These are phyloP conservation scores for Nothobranchius kuhntae DNA, from an alignment of 2,113 vertebrate species.

Conservation along the genomic window DNA sequence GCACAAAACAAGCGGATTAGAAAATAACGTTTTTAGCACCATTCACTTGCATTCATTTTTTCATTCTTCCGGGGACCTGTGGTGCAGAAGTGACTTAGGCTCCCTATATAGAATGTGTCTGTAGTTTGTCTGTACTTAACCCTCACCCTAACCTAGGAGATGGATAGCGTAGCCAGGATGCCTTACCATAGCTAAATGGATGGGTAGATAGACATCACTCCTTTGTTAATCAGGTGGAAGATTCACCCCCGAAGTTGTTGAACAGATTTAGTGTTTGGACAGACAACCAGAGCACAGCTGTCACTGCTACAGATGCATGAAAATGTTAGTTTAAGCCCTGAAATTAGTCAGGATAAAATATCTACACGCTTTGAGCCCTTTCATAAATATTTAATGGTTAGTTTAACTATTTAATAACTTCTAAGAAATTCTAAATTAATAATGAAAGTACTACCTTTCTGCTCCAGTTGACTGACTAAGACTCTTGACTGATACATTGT, in stretches of 20 bases:
- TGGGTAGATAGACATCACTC: background rate
- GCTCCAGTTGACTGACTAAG: background rate
- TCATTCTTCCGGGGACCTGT: too few relatives aligned
- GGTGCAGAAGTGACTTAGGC: too few relatives aligned
- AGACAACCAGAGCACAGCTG: background rate
- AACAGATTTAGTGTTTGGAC: background rate
- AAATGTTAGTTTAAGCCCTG: background rate
- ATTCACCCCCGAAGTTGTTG: background rate
- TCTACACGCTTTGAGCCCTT: background rate
- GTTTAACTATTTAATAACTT: background rate
- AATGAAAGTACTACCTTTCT: background rate
- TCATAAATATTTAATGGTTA: background rate
- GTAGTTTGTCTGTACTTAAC: too few relatives aligned
- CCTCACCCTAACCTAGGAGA: too few relatives aligned
- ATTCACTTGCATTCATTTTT: too few relatives aligned
- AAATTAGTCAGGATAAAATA: background rate
- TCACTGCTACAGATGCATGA: background rate
- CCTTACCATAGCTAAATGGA: too few relatives aligned
- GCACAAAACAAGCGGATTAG: too few relatives aligned
- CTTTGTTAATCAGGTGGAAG: background rate
- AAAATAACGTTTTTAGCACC: too few relatives aligned
- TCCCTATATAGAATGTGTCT: too few relatives aligned
- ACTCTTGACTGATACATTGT: constrained; percentile 2
- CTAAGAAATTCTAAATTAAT: constrained; percentile 2
- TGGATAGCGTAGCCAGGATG: too few relatives aligned